Base-by-base conservation (phyloP, 1,140 invertebrate genomes). In the Chelonus insularis region DNA sequence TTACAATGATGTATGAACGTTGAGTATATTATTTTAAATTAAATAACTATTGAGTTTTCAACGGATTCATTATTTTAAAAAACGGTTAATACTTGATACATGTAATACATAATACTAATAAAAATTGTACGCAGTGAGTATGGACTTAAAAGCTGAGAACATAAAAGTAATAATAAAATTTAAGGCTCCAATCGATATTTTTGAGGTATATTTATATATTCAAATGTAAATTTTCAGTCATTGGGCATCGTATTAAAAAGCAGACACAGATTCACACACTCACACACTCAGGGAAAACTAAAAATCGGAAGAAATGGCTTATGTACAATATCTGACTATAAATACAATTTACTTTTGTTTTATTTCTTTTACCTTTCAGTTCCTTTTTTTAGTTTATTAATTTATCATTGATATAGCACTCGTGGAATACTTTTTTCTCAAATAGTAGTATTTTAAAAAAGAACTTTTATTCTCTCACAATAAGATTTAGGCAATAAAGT, bases 371-470 rank as follows among this genome's bases (percentile, higher is more conserved):
- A n/a, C 29, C 21, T 58, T 39, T 25, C 20, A 62, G 37, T 16
- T 57, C 39, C 9, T 11, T 55, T 37, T 47, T 62, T 21, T 43
- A n/a, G n/a, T 34, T 41, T 21, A 32, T 14, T 25, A 29, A 23
- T 45, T 59, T 37, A 29, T 20, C 11, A 50, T 29, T 41, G 50
- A 32, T 63, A 60, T 64, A 72, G 68, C 71, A 73, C 69, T 72
- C 66, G 71, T 71, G 70, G 67, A 72, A 69, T 71, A 69, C 70
- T 68, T 71, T 67, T 70, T 60, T 65, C 58, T 55, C 52, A 25
- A 50, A 14, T 39, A 14, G 37, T 14, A 12, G 37, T 39, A n/a
- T n/a, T n/a, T n/a, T n/a, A n/a, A n/a, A n/a, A n/a, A n/a, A n/a
- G n/a, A n/a, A n/a, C n/a, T n/a, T n/a, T n/a, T n/a, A n/a, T n/a